Evolutionary conservation across 1,140 invertebrate species (phyloP).

Genomic region (Trialeurodes vaporariorum): DNA sequence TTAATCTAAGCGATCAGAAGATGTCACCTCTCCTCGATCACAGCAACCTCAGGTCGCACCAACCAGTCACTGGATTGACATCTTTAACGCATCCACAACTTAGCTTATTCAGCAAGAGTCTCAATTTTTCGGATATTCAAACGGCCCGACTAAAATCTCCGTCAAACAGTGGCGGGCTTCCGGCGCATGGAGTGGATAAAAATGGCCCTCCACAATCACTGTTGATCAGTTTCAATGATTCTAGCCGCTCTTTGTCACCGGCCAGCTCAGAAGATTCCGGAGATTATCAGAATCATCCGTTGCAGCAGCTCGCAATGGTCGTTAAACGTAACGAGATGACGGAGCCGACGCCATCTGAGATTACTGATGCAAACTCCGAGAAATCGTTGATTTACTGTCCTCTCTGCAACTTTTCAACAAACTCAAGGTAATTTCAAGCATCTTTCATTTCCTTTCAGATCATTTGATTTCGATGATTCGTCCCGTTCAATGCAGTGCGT

Average conservation of each 20-base stretch:
- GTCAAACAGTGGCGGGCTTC: neutral
- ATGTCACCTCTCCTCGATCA: neutral
- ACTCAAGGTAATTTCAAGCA: neutral
- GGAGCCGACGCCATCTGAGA: neutral
- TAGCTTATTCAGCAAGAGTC: neutral
- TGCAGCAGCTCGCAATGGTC: neutral
- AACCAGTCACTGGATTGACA: neutral
- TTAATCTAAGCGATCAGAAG: neutral
- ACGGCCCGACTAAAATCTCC: neutral
- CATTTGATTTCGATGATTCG: no score
- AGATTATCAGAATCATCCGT: neutral
- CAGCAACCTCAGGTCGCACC: neutral
- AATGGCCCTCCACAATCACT: neutral
- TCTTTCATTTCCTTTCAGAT: no score
- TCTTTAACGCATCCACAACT: neutral
- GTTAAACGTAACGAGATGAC: neutral
- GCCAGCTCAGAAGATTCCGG: neutral
- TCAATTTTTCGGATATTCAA: no score
- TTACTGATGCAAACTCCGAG: neutral
- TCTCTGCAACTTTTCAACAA: neutral
- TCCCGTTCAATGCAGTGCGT: no score
- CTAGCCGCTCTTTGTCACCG: neutral
- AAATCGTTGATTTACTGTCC: neutral
- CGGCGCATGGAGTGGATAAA: neutral
- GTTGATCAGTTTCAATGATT: neutral